Evolutionary conservation across 2,113 vertebrate species (phyloP), one percentile per base, ranked within the genome.

Genomic region (Cyprinodon variegatus): DNA sequence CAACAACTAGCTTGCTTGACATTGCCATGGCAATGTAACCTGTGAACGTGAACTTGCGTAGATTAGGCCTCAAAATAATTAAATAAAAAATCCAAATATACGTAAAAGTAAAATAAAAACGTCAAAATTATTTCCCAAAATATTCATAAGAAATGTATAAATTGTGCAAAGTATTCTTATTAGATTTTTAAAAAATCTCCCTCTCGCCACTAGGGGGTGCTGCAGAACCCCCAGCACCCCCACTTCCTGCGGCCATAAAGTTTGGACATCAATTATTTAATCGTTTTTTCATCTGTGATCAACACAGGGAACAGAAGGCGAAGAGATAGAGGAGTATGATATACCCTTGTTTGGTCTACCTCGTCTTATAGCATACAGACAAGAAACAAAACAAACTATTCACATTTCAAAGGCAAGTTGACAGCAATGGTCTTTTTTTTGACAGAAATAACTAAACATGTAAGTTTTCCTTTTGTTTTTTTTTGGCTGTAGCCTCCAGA

Each of bases 361-460:
- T 72, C 38, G 48, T 72, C 73, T 84, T 69, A 36, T 64, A 60
- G 77, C 74, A 50, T 63, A 66, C 70, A 79, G 62, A 36, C 76
- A 64, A 41, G 74, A 90, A 82, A 85, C 63, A 57, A 90, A 86
- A 84, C 77, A 84, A 78, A 68, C 67, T 72, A 60, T 45, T 76
- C 10, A 2, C 64, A 63, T 53, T 74, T 65, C 68, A 82, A 81
- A 83, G 75, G 45, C 69, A 65, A 41, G 61, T 65, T 48, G 64
- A 86, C 79, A 82, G 83, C 70, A 78, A 87, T 81, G 70, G 77
- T 81, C 71, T 72, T 79, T 83, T 87, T 68, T 80, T 82, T 87
- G 70, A 63, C 83, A 81, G 78, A 89, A 88, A 88, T 83, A 87
- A 65, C 82, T 70, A 65, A 11, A 22, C 77, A 81, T 70, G 81